Evolutionary conservation across 2,797 vertebrate genomes (phyloP).

Genomic region (Psittacula echo): DNA sequence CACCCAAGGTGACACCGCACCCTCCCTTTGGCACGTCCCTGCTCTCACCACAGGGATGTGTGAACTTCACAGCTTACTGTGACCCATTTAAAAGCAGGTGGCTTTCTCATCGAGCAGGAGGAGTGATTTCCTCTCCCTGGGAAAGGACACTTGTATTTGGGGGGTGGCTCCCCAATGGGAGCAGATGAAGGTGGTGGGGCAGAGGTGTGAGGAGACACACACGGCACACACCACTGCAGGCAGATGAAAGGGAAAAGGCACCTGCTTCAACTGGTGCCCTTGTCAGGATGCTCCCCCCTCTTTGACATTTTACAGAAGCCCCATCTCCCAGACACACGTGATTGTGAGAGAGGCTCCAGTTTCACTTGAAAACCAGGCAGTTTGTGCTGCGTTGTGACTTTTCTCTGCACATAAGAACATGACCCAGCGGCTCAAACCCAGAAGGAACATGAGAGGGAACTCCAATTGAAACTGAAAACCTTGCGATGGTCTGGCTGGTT

Average conservation of each 20-base stretch:
- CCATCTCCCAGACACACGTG: background rate
- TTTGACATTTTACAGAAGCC: background rate
- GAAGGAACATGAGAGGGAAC: background rate
- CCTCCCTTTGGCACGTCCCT: background rate
- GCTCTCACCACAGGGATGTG: constrained; percentile 1
- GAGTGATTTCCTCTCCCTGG: background rate
- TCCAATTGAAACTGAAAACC: constrained; percentile 28
- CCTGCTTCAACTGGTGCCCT: background rate
- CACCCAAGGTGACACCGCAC: background rate
- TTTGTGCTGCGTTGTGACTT: background rate
- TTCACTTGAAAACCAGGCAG: background rate
- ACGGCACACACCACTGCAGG: rapidly evolving
- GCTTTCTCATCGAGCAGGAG: background rate
- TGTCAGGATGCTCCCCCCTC: background rate
- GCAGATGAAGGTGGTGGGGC: background rate
- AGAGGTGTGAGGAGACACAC: rapidly evolving
- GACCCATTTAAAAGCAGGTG: background rate
- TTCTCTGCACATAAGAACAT: background rate
- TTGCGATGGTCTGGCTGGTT: background rate
- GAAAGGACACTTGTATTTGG: background rate
- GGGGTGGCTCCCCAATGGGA: rapidly evolving
- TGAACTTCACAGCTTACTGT: background rate
- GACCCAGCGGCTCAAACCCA: background rate
- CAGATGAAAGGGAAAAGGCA: background rate
- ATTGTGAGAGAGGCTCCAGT: background rate